These are phyloP conservation scores for Rapana venosa DNA, from an alignment of 2,888 invertebrate species.

Conservation along the genomic window DNA sequence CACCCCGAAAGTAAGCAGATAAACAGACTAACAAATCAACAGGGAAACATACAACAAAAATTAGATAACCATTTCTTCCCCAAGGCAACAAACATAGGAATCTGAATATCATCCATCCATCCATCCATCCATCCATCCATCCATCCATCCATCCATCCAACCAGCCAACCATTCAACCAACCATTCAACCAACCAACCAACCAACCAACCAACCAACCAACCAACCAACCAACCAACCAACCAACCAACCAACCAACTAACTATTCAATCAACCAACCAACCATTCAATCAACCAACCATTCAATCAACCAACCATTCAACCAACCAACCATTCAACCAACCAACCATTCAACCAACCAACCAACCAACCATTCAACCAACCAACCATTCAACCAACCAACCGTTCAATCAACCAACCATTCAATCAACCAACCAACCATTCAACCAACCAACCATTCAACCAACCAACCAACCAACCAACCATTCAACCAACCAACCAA, in stretches of 20 bases:
- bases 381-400: conserved; percentile 26
- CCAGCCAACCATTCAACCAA: conserved; percentile 18
- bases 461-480: conserved; percentile 27
- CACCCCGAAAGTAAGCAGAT: too few relatives aligned
- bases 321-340: conserved; percentile 20
- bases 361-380: conserved; percentile 22
- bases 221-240: conserved; percentile 24
- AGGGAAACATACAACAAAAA: too few relatives aligned
- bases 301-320: conserved; percentile 17
- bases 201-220: conserved; percentile 26
- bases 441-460: too few relatives aligned
- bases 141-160: conserved; percentile 20
- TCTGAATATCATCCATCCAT: too few relatives aligned
- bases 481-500: conserved; percentile 22
- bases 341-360: conserved; percentile 24
- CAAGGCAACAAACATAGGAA: too few relatives aligned
- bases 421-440: conserved; percentile 20
- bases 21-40: too few relatives aligned
- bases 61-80: too few relatives aligned
- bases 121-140: conserved; percentile 14
- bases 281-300: conserved; percentile 22
- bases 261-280: conserved; percentile 17
- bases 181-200: conserved; percentile 22
- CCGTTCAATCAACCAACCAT: conserved; percentile 17
- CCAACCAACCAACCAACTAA: conserved; percentile 26